Conservation (phyloP, 2,797 vertebrate genomes). For the Menidia menidia region DNA sequence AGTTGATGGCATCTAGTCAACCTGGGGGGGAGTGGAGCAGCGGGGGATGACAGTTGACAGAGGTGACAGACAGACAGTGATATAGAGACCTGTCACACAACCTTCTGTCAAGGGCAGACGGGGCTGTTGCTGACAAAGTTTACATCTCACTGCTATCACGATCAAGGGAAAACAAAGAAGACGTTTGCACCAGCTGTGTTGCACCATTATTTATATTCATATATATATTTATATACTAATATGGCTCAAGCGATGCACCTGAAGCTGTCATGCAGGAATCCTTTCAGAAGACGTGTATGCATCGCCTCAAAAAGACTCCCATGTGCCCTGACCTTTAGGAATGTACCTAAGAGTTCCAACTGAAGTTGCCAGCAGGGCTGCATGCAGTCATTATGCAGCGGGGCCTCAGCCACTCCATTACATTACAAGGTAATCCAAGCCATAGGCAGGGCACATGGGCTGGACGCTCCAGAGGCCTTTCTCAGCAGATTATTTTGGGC, state of each 20-base stretch:
- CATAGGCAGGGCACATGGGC: constrained; percentile 70
- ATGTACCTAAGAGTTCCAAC: constrained; percentile 67
- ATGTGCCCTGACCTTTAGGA: constrained; percentile 54
- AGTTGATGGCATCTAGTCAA: constrained; percentile 54
- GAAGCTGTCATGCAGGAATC: not conserved
- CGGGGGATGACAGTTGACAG: constrained; percentile 47
- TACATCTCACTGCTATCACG: constrained; percentile 2
- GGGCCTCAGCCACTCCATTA: constrained; percentile 43
- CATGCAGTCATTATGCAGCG: constrained; percentile 63
- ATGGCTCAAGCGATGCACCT: too few relatives aligned
- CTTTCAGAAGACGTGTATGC: not conserved
- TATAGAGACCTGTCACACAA: constrained; percentile 59
- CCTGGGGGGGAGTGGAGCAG: constrained; percentile 24
- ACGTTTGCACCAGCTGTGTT: not conserved
- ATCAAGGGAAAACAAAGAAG: not conserved
- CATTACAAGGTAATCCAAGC: constrained; percentile 73
- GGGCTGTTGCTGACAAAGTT: constrained; percentile 41
- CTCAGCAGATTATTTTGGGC: constrained; percentile 83
- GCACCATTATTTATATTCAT: not conserved
- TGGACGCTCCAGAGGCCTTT: constrained; percentile 66
- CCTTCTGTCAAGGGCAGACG: constrained; percentile 63
- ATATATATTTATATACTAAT: too few relatives aligned
- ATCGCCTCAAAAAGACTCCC: constrained; percentile 29
- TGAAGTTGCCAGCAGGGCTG: constrained; percentile 61
- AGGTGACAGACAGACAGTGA: constrained; percentile 57